phyloP scores from a whole-genome alignment of 1,140 invertebrate genomes.

The Lasioglossum albipes region DNA sequence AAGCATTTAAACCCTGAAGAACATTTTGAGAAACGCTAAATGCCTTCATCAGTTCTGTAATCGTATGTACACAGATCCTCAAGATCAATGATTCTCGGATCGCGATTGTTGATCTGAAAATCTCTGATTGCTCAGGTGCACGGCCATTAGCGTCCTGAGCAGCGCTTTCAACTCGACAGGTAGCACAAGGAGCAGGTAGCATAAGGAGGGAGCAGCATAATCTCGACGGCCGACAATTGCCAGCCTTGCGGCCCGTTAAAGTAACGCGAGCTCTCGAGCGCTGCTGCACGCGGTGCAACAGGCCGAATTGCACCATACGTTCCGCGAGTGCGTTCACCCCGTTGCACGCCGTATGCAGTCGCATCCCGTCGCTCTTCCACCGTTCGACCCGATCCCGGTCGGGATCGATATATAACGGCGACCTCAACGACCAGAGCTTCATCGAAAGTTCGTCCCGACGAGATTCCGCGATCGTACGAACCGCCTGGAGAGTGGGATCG shows the following conservation, averaged over 20 bases:
- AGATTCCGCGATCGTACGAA: background rate
- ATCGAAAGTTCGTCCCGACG: background rate
- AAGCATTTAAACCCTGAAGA: no score
- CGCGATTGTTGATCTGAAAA: no score
- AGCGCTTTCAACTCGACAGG: no score
- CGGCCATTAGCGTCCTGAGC: no score
- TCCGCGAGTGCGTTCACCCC: background rate
- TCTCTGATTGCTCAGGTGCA: no score
- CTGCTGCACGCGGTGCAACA: slow-evolving; percentile 9
- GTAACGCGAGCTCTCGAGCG: slow-evolving; percentile 8
- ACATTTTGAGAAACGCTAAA: no score
- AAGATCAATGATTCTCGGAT: no score
- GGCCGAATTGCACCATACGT: slow-evolving; percentile 15
- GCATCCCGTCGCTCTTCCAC: background rate
- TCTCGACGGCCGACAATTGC: slow-evolving; percentile 27
- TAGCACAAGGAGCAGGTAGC: no score
- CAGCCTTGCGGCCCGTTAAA: slow-evolving; percentile 4
- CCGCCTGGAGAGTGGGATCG: background rate
- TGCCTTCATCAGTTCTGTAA: no score
- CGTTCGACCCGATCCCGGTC: background rate
- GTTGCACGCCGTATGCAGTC: background rate
- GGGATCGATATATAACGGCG: background rate
- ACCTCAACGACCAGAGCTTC: no score
- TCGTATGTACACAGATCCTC: no score
- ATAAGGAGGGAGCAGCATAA: no score